Base-by-base conservation (phyloP, 2,797 vertebrate genomes). In the Peromyscus eremicus region DNA sequence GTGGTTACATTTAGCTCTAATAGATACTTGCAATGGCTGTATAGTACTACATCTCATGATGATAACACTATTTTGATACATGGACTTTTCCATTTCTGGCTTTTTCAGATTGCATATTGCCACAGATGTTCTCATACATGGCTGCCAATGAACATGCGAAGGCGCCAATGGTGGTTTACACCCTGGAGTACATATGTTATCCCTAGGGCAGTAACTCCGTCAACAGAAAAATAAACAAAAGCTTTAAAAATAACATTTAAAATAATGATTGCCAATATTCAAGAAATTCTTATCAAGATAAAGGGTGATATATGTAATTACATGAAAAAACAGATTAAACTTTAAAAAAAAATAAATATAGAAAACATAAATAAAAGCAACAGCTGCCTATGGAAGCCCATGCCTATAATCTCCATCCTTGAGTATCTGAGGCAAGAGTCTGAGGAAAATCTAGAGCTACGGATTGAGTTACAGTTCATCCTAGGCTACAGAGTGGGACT, bases 231-330 rank as follows among this genome's bases (percentile, higher is more conserved):
- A 83, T 37, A 43, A 23, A 19, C 2, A 2, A 49, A 57, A 77
- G 25, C 13, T 75, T 92, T 11, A 70, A 57, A 87, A 88, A 89
- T 43, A 14, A 13, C 46, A 60, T 43, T 66, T 77, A 85, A 85
- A 96, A 66, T 52, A 57, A 16, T 7, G 14, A 57, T 64, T 84
- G 13, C 49, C 52, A 60, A 32, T 32, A 57, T 29, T 25, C 46
- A 55, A 89, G 62, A 94, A 94, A 83, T 81, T 17, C 11, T 92
- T 37, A 60, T 83, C 19, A 70, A 57, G 29, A 79, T 57, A 66
- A 95, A 70, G n/a, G n/a, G n/a, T 64, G 32, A 23, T 16, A 23
- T 66, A 68, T 25, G 21, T 52, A 19, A 46, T 70, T 34, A n/a
- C 29, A 52, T 70, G 43, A 2, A 46, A 49, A 86, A 86, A 86